phyloP scores from a whole-genome alignment of 2,113 vertebrate species.

The Rhegmatorhina hoffmannsi region DNA sequence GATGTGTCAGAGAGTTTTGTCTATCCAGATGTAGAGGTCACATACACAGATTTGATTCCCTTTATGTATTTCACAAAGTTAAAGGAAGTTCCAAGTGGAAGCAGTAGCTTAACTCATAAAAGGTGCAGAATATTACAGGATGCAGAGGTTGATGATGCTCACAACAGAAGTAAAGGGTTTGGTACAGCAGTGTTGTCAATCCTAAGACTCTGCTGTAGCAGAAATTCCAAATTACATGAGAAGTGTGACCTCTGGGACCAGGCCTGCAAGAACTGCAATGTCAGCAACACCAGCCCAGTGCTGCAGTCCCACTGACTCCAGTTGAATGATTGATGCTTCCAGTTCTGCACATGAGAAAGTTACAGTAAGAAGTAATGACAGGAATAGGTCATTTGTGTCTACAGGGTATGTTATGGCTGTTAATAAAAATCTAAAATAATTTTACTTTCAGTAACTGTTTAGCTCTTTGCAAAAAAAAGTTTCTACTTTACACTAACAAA shows the following conservation, averaged over 20 bases:
- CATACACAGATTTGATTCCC: neutral
- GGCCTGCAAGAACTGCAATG: neutral
- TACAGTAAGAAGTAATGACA: neutral
- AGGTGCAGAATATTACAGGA: neutral
- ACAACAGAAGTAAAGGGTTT: neutral
- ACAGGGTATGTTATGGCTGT: neutral
- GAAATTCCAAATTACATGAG: neutral
- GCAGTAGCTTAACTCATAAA: neutral
- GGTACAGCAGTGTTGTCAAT: neutral
- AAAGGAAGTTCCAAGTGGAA: slow-evolving; percentile 9
- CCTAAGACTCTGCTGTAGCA: neutral
- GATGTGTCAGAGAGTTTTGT: neutral
- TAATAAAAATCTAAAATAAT: slow-evolving; percentile 42
- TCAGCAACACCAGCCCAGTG: neutral
- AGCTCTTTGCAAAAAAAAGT: neutral
- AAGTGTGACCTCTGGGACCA: neutral
- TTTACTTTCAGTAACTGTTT: neutral
- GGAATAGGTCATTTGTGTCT: neutral
- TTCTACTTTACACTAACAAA: slow-evolving; percentile 57
- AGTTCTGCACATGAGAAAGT: neutral
- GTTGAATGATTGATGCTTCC: neutral
- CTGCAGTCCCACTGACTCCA: neutral
- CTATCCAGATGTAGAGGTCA: neutral
- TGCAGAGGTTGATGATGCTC: neutral
- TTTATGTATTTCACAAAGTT: neutral